A percentile compares a stretch with the other conserved stretches of the same genome.
phyloP scores from a whole-genome alignment of 2,888 invertebrate species.

The Drosophila antonietae region DNA sequence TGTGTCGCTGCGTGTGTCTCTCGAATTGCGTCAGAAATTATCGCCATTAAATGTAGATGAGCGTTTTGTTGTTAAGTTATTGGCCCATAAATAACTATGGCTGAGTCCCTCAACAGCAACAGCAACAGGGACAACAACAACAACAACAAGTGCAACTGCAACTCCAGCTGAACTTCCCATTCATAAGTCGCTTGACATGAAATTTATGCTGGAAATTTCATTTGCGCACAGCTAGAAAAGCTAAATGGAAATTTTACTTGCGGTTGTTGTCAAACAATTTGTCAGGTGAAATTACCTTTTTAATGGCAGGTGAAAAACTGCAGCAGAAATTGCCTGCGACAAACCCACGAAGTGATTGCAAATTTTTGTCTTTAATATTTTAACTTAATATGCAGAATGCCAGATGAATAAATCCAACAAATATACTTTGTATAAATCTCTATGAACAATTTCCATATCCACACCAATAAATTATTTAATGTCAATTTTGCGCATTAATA shows the following conservation, averaged over 20 bases:
- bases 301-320: background rate
- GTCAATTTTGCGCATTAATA: background rate
- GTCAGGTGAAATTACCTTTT: slow-evolving; percentile 2
- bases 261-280: slow-evolving; percentile 13
- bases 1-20: slow-evolving; percentile 57
- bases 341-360: background rate
- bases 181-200: slow-evolving; percentile 36
- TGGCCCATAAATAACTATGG: slow-evolving; percentile 70
- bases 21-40: slow-evolving; percentile 79
- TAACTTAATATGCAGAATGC: too few species aligned
- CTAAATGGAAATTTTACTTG: slow-evolving; percentile 10
- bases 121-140: background rate
- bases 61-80: slow-evolving; percentile 81
- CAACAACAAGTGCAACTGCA: slow-evolving; percentile 7
- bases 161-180: slow-evolving; percentile 39
- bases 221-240: slow-evolving; percentile 11
- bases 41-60: slow-evolving; percentile 82
- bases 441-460: background rate
- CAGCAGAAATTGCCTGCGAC: background rate
- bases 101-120: slow-evolving; percentile 12
- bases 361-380: background rate
- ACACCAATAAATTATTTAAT: background rate
- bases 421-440: too few species aligned
- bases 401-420: background rate
- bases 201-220: slow-evolving; percentile 25